Base-by-base conservation (phyloP, 2,888 invertebrate species). In the Rotaria sp. region DNA sequence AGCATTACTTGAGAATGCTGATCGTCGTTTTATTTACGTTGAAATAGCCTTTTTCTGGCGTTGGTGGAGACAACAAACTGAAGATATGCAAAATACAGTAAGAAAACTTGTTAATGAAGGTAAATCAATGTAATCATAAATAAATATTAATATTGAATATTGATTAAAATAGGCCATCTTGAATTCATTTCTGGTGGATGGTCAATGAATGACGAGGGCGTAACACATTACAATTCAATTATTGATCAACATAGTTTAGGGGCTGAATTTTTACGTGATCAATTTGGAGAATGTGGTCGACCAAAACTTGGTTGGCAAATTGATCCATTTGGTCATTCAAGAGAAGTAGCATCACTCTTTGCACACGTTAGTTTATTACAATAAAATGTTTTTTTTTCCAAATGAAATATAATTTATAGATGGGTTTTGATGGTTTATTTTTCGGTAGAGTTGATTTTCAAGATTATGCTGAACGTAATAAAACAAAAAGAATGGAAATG, bases 21-120 rank as follows among this genome's bases (percentile, higher is more conserved):
- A 88, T 5, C 90, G 92, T 86, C 89, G 95, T 88, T 96, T 96
- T 89, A 95, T 96, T 85, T 96, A 95, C 90, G 95, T 95, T 4
- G 96, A 96, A 89, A 94, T 95, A 0, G 94, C 95, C 0, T 96
- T 94, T 92, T 94, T 96, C 94, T 94, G 94, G 92, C 94, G 95
- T 89, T 95, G 95, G 95, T 95, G 95, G 95, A 91, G 92, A 15
- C 93, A 94, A 45, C 95, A 95, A 90, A 90, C 92, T 10, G 92
- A 93, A 0, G 90, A 90, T 0, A 91, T 92, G 0, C 93, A 93
- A 88, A 91, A 93, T 35, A 90, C 93, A 89, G 94, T 96, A 0
- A 93, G 93, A 87, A 91, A 91, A 13, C 91, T 96, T 55, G 94
- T 96, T 0, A 92, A 93, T 59, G 88, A 89, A 87, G 18, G 74